phyloP scores from a whole-genome alignment of 2,888 invertebrate genomes.

The Sylvicola fuscatus region DNA sequence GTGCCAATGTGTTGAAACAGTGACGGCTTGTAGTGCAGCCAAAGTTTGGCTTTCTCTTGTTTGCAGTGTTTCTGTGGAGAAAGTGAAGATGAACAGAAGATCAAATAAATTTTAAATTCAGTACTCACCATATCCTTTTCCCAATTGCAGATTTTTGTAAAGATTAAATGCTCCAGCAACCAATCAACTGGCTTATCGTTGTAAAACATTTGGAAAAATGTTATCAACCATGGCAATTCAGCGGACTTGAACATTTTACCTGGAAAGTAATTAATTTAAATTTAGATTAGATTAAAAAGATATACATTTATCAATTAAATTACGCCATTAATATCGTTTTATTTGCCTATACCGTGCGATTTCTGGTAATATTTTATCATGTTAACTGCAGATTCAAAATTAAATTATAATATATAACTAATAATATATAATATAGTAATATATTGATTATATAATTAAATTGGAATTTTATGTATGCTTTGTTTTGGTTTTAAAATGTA shows the following conservation, averaged over 20 bases:
- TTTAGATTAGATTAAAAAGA: neutral
- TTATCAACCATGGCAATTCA: constrained; percentile 67
- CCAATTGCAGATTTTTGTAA: constrained; percentile 73
- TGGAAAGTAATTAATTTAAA: constrained; percentile 18
- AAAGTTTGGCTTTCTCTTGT: constrained; percentile 50
- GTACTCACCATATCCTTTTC: constrained; percentile 50
- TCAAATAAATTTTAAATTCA: no score
- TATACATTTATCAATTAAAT: no score
- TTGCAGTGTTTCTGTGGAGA: constrained; percentile 62
- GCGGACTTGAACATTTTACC: constrained; percentile 79
- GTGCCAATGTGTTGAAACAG: constrained; percentile 91
- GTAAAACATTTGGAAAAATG: constrained; percentile 89
- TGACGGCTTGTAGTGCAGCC: constrained; percentile 74
- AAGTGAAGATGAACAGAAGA: neutral
- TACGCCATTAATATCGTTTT: no score
- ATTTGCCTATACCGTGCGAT: no score
- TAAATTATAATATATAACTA: no score
- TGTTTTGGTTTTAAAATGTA: no score
- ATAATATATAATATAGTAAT: no score
- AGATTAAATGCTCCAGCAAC: constrained; percentile 76
- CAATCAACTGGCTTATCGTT: constrained; percentile 94
- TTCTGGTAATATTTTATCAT: no score
- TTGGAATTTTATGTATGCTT: no score
- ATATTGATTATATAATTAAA: no score
- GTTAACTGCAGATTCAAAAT: no score